Percentiles rank a stretch among this genome's conserved stretches.
Conservation (phyloP, 1,140 invertebrate species). For the Diplogasteroides magnus region DNA sequence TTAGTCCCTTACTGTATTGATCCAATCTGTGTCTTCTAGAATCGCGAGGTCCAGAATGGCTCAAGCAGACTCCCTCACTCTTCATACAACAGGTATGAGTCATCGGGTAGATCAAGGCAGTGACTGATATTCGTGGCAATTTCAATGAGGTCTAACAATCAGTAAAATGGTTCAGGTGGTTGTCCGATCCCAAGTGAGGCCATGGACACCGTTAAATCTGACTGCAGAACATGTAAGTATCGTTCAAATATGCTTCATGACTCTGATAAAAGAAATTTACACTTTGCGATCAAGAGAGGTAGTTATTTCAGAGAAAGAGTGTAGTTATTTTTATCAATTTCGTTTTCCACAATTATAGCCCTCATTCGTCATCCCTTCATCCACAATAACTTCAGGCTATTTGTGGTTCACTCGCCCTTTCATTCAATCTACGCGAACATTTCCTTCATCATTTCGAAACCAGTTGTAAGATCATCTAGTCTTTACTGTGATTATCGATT, state of each 20-base stretch:
- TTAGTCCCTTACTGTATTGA: neutral
- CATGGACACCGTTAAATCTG: constrained; percentile 38
- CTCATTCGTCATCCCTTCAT: no score
- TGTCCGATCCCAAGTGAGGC: constrained; percentile 37
- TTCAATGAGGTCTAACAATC: no score
- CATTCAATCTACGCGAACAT: constrained; percentile 28
- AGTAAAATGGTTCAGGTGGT: constrained; percentile 24
- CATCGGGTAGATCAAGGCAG: no score
- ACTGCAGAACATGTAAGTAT: constrained; percentile 23
- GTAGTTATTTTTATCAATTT: no score
- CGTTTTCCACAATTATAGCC: no score
- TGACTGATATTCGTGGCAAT: no score
- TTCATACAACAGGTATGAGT: constrained; percentile 36
- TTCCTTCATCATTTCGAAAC: constrained; percentile 3
- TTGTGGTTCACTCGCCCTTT: constrained; percentile 27
- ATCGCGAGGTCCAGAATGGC: constrained; percentile 45
- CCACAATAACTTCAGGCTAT: constrained; percentile 26
- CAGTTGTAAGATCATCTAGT: constrained; percentile 2
- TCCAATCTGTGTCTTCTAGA: no score
- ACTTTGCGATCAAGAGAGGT: no score
- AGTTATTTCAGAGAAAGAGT: no score
- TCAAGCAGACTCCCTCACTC: constrained; percentile 28
- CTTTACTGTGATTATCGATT: no score
- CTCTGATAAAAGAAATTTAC: no score
- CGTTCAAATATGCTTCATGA: no score